Base-by-base conservation (phyloP, 2,888 invertebrate species). In the Monopis laevigella region DNA sequence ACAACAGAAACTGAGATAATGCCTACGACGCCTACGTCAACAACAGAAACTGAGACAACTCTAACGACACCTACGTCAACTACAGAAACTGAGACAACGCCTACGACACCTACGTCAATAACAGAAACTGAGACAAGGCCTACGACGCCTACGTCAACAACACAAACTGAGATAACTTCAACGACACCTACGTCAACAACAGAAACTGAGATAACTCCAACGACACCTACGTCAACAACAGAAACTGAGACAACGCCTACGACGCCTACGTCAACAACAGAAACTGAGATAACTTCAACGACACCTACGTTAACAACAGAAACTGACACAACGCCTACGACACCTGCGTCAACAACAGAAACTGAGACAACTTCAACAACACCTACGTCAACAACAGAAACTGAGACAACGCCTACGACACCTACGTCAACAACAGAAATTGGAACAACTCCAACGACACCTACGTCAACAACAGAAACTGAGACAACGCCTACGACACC, bases 391-490 rank as follows among this genome's bases (percentile, higher is more conserved):
- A 35, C 26, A 5, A 27, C 39, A 8, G 39, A 28, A 2, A 28
- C 16, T 28, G 18, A 11, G 16, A 28, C 39, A 39, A 39, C 26
- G 3, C 13, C 39, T 3, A 39, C 17, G 5, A n/a, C 13, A 17
- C 17, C 13, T 28, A 11, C 11, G 11, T 24, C 34, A 14, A 18
- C n/a, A 5, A 28, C 27, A 28, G 39, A 28, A 2, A 39, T 14
- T 11, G 2, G 34, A 6, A 38, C 43, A 14, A 45, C 42, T 32
- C 40, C 26, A 8, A 32, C 44, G 4, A 45, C 48, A 2, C 13
- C 24, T 3, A 26, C n/a, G 3, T 14, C 30, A 4, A 30, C 30
- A 5, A 30, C 30, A 6, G 30, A 30, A 8, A 30, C 14, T 16
- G 7, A n/a, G n/a, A n/a, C n/a, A n/a, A n/a, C 24, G 6, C 24